Conservation (phyloP, 2,888 invertebrate species). For the Andrena marginata region DNA sequence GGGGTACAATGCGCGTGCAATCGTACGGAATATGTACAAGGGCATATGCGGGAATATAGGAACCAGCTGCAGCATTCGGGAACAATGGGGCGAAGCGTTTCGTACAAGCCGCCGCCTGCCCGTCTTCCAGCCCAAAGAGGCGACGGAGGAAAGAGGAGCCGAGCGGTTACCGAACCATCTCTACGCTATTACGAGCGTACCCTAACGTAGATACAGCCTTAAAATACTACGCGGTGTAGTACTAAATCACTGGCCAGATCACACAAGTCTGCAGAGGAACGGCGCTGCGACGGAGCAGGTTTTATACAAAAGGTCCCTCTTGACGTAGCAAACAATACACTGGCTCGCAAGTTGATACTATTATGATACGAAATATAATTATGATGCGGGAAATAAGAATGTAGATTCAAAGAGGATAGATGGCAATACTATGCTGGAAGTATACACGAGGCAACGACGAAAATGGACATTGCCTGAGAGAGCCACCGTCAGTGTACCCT, state of each 20-base stretch:
- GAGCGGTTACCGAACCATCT: slow-evolving; percentile 47
- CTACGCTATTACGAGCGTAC: slow-evolving; percentile 46
- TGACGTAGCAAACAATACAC: too few species aligned
- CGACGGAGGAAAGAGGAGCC: slow-evolving; percentile 9
- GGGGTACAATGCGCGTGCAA: slow-evolving; percentile 58
- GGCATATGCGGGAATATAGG: slow-evolving; percentile 54
- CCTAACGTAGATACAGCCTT: slow-evolving; percentile 19
- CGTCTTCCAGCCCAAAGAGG: slow-evolving; percentile 63
- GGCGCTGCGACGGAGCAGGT: neutral
- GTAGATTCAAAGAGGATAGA: too few species aligned
- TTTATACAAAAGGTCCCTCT: neutral
- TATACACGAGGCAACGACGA: slow-evolving; percentile 42
- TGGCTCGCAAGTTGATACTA: too few species aligned
- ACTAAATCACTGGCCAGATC: neutral
- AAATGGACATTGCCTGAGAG: slow-evolving; percentile 47
- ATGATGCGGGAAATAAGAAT: too few species aligned
- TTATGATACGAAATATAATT: too few species aligned
- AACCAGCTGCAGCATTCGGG: slow-evolving; percentile 74
- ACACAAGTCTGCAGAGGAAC: neutral
- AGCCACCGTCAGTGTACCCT: slow-evolving; percentile 11
- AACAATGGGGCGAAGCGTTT: slow-evolving; percentile 75
- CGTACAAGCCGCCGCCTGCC: slow-evolving; percentile 64
- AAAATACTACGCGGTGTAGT: slow-evolving; percentile 5
- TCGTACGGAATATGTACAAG: slow-evolving; percentile 52
- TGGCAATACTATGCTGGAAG: too few species aligned